phyloP scores from a whole-genome alignment of 2,113 vertebrate species.

The Lucifuga dentata region DNA sequence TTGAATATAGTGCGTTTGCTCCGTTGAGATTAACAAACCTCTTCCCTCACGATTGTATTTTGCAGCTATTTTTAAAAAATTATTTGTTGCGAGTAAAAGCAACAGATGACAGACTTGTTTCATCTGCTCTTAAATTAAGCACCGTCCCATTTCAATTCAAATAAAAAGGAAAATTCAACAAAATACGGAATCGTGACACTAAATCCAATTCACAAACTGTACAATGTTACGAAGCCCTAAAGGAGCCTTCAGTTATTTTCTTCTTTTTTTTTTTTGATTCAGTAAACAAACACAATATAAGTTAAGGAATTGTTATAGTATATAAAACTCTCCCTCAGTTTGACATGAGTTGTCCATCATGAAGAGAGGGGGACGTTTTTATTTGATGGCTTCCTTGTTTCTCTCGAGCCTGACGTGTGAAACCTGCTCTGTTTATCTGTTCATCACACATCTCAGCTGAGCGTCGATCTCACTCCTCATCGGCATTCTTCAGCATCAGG shows the following conservation, averaged over 20 bases:
- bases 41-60: conserved; percentile 63
- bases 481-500: conserved; percentile 90
- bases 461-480: conserved; percentile 80
- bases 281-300: conserved; percentile 69
- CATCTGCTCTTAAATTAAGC: conserved; percentile 51
- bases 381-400: conserved; percentile 36
- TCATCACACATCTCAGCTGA: conserved; percentile 7
- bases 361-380: conserved; percentile 39
- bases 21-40: conserved; percentile 48
- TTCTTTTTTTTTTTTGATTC: conserved; percentile 28
- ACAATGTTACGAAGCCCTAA: conserved; percentile 63
- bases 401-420: conserved; percentile 1
- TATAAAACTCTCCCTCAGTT: conserved; percentile 39
- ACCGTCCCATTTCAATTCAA: conserved; percentile 38
- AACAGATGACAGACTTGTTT: conserved; percentile 54
- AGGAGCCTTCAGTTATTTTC: conserved; percentile 55
- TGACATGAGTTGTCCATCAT: conserved; percentile 22
- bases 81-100: conserved; percentile 39
- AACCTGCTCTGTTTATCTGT: conserved; percentile 19
- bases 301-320: conserved; percentile 34
- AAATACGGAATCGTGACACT: conserved; percentile 9
- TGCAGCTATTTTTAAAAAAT: conserved; percentile 57
- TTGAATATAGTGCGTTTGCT: conserved; percentile 57
- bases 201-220: conserved; percentile 54
- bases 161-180: conserved; percentile 51